Percentiles rank a stretch among this genome's conserved stretches.
phyloP scores from a whole-genome alignment of 2,888 invertebrate species.

The Tiliacea aurago region DNA sequence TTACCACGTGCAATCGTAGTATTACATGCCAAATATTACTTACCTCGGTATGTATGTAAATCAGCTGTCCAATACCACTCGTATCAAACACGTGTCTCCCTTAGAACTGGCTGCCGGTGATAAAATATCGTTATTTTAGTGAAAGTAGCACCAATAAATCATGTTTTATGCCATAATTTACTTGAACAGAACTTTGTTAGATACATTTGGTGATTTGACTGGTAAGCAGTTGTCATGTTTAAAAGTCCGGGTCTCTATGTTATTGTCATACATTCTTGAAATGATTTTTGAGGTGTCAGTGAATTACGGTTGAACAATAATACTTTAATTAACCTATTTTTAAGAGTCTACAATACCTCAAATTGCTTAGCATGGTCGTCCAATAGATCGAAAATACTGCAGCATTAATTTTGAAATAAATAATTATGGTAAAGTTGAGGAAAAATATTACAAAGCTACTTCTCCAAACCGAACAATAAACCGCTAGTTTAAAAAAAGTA shows the following conservation, averaged over 20 bases:
- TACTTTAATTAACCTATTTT: no score
- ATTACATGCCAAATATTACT: slow-evolving; percentile 31
- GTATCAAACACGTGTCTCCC: slow-evolving; percentile 59
- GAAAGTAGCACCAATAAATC: slow-evolving; percentile 60
- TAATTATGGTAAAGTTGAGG: no score
- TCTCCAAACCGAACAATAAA: no score
- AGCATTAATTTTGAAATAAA: no score
- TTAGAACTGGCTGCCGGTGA: slow-evolving; percentile 41
- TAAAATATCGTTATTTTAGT: slow-evolving; percentile 60
- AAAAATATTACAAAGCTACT: no score
- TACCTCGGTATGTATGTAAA: slow-evolving; percentile 45
- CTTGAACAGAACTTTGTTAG: slow-evolving; percentile 33
- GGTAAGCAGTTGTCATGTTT: slow-evolving; percentile 2
- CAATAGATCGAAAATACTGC: no score
- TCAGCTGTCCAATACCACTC: slow-evolving; percentile 31
- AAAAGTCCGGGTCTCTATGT: slow-evolving; percentile 28
- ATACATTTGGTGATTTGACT: slow-evolving; percentile 44
- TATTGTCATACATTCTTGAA: background rate
- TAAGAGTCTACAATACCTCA: no score
- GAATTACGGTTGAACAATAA: no score
- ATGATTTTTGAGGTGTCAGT: no score
- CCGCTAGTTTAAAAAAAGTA: no score
- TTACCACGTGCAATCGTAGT: slow-evolving; percentile 29
- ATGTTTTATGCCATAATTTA: slow-evolving; percentile 48
- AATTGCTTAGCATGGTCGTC: no score